A percentile compares a stretch with the other conserved stretches of the same genome.
Evolutionary conservation across 2,113 vertebrate species (phyloP).

Genomic region (Sturnus vulgaris): DNA sequence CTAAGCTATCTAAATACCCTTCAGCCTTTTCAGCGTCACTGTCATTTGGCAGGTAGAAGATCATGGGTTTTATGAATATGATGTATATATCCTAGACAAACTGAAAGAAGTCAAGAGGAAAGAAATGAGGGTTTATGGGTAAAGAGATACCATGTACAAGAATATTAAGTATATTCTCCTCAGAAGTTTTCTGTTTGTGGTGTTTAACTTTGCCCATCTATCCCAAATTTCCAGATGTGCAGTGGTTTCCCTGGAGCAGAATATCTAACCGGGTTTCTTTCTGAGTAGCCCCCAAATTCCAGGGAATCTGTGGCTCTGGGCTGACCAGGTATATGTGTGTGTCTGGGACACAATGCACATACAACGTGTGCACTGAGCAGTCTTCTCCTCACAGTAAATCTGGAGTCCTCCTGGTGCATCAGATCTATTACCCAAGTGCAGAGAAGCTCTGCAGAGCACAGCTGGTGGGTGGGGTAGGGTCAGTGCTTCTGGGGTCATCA

Average conservation of each 20-base stretch:
- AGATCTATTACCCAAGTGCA: not conserved
- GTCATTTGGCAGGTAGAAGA: not conserved
- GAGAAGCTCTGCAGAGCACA: not conserved
- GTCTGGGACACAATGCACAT: not conserved
- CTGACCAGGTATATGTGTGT: not conserved
- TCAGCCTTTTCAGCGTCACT: not conserved
- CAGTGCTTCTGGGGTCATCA: not conserved
- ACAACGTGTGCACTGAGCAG: fast-evolving
- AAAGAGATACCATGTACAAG: not conserved
- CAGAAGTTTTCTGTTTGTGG: not conserved
- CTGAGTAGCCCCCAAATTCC: not conserved
- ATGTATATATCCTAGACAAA: not conserved
- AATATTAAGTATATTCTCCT: not conserved
- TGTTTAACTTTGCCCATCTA: not conserved
- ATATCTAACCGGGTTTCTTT: not conserved
- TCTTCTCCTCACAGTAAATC: not conserved
- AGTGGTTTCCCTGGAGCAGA: not conserved
- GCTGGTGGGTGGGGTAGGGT: not conserved
- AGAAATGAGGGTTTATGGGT: not conserved
- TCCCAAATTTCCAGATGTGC: not conserved
- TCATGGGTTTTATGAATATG: not conserved
- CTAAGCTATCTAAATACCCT: not conserved
- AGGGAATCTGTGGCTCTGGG: not conserved
- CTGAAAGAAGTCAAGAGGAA: not conserved
- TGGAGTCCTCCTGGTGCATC: not conserved